phyloP scores from a whole-genome alignment of 2,113 vertebrate species.

The Paradisaea rubra region DNA sequence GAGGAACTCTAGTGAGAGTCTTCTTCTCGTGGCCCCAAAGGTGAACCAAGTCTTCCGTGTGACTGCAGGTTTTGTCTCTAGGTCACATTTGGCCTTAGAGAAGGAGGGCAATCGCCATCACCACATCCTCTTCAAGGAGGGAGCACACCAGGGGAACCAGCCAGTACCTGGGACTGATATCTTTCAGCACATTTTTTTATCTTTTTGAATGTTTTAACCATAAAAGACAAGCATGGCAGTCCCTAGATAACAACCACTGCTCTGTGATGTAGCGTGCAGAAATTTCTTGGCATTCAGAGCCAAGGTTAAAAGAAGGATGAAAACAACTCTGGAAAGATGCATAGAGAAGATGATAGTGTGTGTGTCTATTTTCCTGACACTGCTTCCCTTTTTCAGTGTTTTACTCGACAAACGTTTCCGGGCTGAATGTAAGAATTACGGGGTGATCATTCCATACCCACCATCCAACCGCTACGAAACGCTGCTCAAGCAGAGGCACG shows the following conservation, averaged over 20 bases:
- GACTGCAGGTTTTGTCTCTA: background rate
- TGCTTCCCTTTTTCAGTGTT: slow-evolving; percentile 74
- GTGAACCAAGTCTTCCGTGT: background rate
- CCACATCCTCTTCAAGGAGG: background rate
- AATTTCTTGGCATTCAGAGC: background rate
- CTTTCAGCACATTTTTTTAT: background rate
- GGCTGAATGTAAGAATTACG: slow-evolving; percentile 98
- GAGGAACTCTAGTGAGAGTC: background rate
- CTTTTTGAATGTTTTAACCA: background rate
- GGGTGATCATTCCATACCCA: slow-evolving; percentile 96
- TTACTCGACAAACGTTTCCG: slow-evolving; percentile 96
- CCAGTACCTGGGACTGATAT: background rate
- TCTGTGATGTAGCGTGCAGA: background rate
- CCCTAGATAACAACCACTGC: background rate
- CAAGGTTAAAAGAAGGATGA: background rate
- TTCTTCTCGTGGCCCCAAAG: background rate
- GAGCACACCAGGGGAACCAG: background rate
- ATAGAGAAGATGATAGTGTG: background rate
- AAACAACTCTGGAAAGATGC: background rate
- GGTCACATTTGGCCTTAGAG: background rate
- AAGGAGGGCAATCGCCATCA: background rate
- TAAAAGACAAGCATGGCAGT: background rate
- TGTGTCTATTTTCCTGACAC: background rate
- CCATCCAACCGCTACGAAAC: slow-evolving; percentile 98
- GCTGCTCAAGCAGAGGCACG: slow-evolving; percentile 94